phyloP scores from a whole-genome alignment of 1,140 invertebrate genomes.

The Trialeurodes vaporariorum region DNA sequence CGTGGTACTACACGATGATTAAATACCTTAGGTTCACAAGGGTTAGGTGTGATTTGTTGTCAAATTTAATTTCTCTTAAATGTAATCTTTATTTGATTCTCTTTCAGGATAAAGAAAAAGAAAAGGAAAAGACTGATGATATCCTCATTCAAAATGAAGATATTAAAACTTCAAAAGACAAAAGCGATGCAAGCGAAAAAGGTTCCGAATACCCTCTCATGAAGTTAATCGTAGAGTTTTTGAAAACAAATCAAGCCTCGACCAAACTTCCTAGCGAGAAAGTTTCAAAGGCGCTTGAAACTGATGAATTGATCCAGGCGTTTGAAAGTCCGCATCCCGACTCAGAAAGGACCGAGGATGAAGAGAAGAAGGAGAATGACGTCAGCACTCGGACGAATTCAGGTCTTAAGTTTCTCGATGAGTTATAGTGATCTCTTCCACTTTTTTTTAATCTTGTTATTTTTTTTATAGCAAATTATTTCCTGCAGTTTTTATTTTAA shows the following conservation, averaged over 20 bases:
- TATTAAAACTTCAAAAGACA: too few species aligned
- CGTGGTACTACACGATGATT: too few species aligned
- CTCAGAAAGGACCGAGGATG: not conserved
- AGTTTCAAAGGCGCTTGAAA: not conserved
- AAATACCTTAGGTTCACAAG: too few species aligned
- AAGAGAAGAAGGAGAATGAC: not conserved
- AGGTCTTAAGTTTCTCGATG: not conserved
- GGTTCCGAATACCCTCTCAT: not conserved
- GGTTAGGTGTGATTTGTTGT: too few species aligned
- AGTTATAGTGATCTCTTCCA: not conserved
- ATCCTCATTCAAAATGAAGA: too few species aligned
- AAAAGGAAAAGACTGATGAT: too few species aligned
- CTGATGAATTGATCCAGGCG: not conserved
- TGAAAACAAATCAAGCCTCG: not conserved
- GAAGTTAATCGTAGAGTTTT: not conserved
- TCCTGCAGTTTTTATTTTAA: too few species aligned
- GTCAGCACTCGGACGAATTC: not conserved
- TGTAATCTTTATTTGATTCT: too few species aligned
- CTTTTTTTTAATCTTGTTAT: too few species aligned
- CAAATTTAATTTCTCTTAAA: too few species aligned
- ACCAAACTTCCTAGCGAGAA: not conserved
- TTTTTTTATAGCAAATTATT: too few species aligned
- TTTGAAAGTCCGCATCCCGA: not conserved
- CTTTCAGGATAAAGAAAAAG: too few species aligned
- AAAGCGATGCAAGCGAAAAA: not conserved